Evolutionary conservation across 2,113 vertebrate species (phyloP).

Genomic region (Myiozetetes cayanensis): DNA sequence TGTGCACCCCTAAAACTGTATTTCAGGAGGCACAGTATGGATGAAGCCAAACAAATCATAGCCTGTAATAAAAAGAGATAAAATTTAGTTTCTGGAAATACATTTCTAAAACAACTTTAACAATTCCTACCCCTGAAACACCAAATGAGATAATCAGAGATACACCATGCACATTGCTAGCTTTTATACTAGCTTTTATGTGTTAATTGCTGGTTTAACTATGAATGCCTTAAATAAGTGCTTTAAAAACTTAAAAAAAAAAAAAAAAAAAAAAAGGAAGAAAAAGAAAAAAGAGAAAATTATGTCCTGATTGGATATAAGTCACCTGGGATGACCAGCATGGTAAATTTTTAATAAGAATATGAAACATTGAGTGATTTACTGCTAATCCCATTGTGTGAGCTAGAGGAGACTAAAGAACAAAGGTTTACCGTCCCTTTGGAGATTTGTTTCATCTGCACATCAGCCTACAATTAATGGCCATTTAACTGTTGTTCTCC

Average conservation of each 20-base stretch:
- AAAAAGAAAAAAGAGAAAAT: background rate
- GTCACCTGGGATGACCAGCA: conserved; percentile 58
- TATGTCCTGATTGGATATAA: background rate
- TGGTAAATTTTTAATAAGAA: conserved; percentile 76
- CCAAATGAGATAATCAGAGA: background rate
- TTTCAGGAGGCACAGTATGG: background rate
- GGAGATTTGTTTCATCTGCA: conserved; percentile 82
- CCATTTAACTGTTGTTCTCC: conserved; percentile 83
- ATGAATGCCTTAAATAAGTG: background rate
- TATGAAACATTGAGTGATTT: conserved; percentile 72
- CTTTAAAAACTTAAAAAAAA: background rate
- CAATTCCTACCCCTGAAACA: background rate
- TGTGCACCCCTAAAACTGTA: background rate
- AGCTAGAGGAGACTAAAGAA: conserved; percentile 74
- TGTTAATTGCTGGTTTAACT: background rate
- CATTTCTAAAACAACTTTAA: background rate
- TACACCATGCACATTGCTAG: background rate
- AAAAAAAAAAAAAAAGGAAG: background rate
- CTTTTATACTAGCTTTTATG: background rate
- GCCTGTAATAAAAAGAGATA: background rate
- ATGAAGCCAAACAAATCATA: background rate
- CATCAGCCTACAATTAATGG: conserved; percentile 84
- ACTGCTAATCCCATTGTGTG: conserved; percentile 65
- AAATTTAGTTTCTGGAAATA: background rate
- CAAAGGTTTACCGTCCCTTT: conserved; percentile 81